Conservation (phyloP, 2,113 vertebrate species). For the Lanius ludovicianus region DNA sequence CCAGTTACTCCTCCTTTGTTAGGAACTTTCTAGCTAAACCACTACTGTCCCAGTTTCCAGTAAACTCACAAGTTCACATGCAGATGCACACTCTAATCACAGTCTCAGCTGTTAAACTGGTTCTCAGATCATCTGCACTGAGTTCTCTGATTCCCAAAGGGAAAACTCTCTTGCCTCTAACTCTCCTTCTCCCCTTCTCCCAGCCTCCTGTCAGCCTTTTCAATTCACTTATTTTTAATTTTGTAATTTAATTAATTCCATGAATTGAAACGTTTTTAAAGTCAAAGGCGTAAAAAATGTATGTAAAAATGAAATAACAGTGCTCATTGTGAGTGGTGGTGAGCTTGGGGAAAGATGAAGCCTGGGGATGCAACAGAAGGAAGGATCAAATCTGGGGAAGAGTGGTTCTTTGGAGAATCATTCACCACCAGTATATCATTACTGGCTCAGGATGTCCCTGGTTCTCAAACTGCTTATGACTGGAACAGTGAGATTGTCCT, state of each 20-base stretch:
- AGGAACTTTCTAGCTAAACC: constrained; percentile 16
- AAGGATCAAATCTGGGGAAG: neutral
- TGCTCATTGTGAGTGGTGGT: neutral
- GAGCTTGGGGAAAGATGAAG: neutral
- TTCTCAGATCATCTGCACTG: neutral
- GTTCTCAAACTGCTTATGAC: neutral
- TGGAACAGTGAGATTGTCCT: neutral
- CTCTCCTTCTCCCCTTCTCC: neutral
- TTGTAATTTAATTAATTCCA: neutral
- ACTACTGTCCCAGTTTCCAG: constrained; percentile 7
- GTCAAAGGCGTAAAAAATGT: neutral
- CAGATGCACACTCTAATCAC: neutral
- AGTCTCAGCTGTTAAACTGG: neutral
- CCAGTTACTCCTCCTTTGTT: neutral
- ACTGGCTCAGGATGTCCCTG: neutral
- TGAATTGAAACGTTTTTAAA: constrained; percentile 7
- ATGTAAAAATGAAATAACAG: neutral
- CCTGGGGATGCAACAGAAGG: neutral
- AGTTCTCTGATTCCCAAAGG: neutral
- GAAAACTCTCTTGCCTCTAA: neutral
- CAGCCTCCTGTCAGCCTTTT: neutral
- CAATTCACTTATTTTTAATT: neutral
- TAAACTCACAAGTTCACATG: constrained; percentile 1
- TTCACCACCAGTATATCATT: neutral
- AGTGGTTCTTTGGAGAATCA: neutral